These are phyloP conservation scores for Rattus rattus DNA, from an alignment of 2,113 vertebrate species.

Conservation along the genomic window DNA sequence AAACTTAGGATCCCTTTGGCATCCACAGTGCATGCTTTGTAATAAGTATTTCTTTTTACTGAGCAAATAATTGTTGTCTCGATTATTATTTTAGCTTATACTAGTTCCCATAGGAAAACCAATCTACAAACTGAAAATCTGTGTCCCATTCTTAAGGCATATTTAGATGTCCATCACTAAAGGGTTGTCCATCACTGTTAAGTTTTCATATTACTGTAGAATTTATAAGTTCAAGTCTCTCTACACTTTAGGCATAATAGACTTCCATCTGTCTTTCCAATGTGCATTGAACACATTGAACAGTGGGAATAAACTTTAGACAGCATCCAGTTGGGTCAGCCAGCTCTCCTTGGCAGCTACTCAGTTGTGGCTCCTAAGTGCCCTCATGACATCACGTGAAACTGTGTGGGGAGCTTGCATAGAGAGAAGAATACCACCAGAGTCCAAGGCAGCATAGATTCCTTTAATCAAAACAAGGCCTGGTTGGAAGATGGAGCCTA, in stretches of 20 bases:
- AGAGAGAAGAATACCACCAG: background rate
- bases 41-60: background rate
- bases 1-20: background rate
- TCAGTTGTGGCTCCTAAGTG: background rate
- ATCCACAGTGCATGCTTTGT: background rate
- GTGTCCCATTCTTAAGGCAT: background rate
- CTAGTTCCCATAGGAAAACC: background rate
- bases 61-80: background rate
- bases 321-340: too few relatives aligned
- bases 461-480: background rate
- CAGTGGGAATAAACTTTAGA: background rate
- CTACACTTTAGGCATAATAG: background rate
- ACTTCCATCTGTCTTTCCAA: background rate
- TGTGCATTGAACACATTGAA: background rate
- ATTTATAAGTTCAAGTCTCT: background rate
- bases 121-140: background rate
- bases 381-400: background rate
- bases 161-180: background rate
- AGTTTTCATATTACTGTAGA: background rate
- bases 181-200: background rate
- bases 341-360: background rate
- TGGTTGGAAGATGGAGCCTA: background rate
- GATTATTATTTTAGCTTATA: slow-evolving; percentile 8
- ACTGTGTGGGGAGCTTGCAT: too few relatives aligned
- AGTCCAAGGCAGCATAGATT: background rate